These are phyloP conservation scores for Erebia epiphron DNA, from an alignment of 2,888 invertebrate genomes.

Conservation along the genomic window DNA sequence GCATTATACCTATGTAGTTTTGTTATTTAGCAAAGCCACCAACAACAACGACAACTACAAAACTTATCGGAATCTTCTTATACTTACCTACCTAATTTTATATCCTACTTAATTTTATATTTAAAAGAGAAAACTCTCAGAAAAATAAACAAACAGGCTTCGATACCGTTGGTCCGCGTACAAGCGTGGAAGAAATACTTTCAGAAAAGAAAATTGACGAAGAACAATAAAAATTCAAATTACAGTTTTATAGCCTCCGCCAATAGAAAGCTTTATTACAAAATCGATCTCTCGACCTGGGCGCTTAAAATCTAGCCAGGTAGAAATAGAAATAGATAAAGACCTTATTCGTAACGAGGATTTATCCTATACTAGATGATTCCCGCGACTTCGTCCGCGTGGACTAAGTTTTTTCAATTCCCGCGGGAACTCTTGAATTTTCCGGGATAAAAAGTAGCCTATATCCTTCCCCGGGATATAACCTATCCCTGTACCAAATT, in stretches of 20 bases:
- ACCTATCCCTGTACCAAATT: no score
- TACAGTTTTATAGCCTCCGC: conserved; percentile 24
- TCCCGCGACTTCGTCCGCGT: no score
- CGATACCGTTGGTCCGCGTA: background rate
- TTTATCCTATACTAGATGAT: no score
- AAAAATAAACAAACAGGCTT: conserved; percentile 2
- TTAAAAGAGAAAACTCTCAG: conserved; percentile 4
- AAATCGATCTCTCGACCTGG: conserved; percentile 52
- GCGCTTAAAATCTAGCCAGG: conserved; percentile 54
- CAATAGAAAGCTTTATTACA: conserved; percentile 51
- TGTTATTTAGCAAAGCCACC: background rate
- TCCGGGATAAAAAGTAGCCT: no score
- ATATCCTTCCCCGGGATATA: no score
- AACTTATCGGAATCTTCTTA: conserved; percentile 4
- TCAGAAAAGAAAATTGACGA: conserved; percentile 23
- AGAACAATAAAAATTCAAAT: conserved; percentile 26
- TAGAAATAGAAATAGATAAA: conserved; percentile 51
- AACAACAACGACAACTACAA: background rate
- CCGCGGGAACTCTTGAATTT: no score
- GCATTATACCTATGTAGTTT: conserved; percentile 2
- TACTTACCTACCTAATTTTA: background rate
- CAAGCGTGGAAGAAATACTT: conserved; percentile 10
- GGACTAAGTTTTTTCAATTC: no score
- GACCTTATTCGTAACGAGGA: conserved; percentile 40
- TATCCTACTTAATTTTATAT: background rate